Conservation (phyloP, 2,113 vertebrate genomes). For the Thermophis baileyi region DNA sequence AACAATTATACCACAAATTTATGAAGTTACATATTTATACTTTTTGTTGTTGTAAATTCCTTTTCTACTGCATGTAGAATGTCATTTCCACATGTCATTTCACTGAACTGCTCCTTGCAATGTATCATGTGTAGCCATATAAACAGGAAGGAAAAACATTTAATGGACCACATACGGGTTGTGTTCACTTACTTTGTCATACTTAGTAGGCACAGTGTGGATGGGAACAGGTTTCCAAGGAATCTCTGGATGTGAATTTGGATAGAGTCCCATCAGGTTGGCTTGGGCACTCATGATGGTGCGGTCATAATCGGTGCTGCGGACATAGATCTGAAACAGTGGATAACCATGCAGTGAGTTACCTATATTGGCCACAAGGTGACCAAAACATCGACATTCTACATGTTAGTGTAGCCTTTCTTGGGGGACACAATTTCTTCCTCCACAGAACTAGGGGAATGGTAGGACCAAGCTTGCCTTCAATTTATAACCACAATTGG, state of each 20-base stretch:
- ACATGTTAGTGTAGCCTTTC: background rate
- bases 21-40: background rate
- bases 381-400: background rate
- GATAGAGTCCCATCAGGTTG: slow-evolving; percentile 79
- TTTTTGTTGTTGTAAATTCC: background rate
- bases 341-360: background rate
- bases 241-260: slow-evolving; percentile 65
- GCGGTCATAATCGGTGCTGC: slow-evolving; percentile 81
- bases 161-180: background rate
- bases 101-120: background rate
- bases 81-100: background rate
- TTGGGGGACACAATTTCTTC: background rate
- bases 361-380: background rate
- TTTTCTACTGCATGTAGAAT: no score
- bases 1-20: background rate
- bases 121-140: background rate
- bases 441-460: background rate
- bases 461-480: background rate
- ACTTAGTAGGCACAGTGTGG: slow-evolving; percentile 74
- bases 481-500: background rate
- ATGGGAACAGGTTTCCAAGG: slow-evolving; percentile 79
- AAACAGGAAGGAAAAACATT: background rate
- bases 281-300: slow-evolving; percentile 82
- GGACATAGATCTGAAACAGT: slow-evolving; percentile 71
- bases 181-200: slow-evolving; percentile 73